phyloP scores from a whole-genome alignment of 2,888 invertebrate genomes.

The Ptychoptera albimana region DNA sequence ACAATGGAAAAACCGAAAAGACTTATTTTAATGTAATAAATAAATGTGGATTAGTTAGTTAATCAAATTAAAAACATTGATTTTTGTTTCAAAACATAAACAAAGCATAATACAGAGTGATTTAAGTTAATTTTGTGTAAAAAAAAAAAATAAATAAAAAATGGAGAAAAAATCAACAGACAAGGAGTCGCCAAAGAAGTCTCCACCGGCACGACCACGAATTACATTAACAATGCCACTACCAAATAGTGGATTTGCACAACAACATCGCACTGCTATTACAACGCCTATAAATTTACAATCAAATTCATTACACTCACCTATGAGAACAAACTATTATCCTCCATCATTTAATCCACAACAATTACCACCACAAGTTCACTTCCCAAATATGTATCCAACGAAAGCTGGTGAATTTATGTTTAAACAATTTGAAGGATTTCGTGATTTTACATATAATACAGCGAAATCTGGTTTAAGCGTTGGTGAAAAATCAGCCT shows the following conservation, averaged over 20 bases:
- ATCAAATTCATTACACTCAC: not conserved
- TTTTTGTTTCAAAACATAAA: too few species aligned
- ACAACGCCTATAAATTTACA: not conserved
- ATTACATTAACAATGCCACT: slow-evolving; percentile 6
- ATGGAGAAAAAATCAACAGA: too few species aligned
- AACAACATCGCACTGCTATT: too few species aligned
- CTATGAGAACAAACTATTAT: too few species aligned
- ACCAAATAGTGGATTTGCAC: slow-evolving; percentile 1
- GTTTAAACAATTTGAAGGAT: slow-evolving; percentile 63
- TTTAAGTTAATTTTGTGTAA: too few species aligned
- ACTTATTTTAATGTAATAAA: too few species aligned
- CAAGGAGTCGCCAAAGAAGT: not conserved
- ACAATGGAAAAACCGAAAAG: too few species aligned
- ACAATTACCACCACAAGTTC: not conserved
- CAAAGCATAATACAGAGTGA: too few species aligned
- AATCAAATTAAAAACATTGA: too few species aligned
- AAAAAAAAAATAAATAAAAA: too few species aligned
- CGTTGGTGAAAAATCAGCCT: slow-evolving; percentile 67
- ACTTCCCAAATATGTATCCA: slow-evolving; percentile 32
- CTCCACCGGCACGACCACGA: slow-evolving; percentile 5
- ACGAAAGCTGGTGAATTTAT: slow-evolving; percentile 61
- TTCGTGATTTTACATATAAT: slow-evolving; percentile 57
- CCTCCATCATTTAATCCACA: not conserved
- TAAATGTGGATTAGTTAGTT: too few species aligned
- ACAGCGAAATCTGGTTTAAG: slow-evolving; percentile 64